Percentiles rank a stretch among this genome's conserved stretches.
phyloP scores from a whole-genome alignment of 2,113 vertebrate genomes.

The Pitta sordida region DNA sequence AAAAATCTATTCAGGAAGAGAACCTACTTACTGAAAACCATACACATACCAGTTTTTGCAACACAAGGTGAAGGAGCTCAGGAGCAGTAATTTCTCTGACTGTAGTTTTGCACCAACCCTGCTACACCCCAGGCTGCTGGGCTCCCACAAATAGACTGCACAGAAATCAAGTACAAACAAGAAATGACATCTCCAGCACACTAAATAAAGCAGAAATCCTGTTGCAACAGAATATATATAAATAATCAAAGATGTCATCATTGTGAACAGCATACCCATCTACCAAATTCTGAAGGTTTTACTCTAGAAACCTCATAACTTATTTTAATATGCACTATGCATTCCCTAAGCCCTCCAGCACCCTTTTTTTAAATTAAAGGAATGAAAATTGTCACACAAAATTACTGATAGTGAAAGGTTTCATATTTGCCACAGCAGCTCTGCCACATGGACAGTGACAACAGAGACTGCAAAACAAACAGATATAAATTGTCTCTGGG shows the following conservation, averaged over 20 bases:
- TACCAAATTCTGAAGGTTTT: background rate
- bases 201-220: background rate
- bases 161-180: background rate
- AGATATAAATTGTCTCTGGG: conserved; percentile 36
- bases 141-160: background rate
- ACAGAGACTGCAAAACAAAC: background rate
- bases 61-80: background rate
- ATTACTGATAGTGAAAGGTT: background rate
- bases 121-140: background rate
- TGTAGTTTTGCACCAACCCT: background rate
- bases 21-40: background rate
- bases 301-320: background rate
- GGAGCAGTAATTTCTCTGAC: background rate
- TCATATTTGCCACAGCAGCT: background rate
- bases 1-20: background rate
- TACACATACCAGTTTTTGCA: background rate
- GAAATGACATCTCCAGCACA: background rate
- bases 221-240: background rate
- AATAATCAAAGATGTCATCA: background rate
- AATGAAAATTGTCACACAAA: background rate
- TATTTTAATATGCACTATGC: background rate
- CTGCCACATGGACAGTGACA: background rate
- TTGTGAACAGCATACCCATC: background rate
- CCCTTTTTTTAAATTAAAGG: background rate
- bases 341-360: fast-evolving